These are phyloP conservation scores for Trichomalopsis sarcophagae DNA, from an alignment of 1,140 invertebrate genomes.

Conservation along the genomic window DNA sequence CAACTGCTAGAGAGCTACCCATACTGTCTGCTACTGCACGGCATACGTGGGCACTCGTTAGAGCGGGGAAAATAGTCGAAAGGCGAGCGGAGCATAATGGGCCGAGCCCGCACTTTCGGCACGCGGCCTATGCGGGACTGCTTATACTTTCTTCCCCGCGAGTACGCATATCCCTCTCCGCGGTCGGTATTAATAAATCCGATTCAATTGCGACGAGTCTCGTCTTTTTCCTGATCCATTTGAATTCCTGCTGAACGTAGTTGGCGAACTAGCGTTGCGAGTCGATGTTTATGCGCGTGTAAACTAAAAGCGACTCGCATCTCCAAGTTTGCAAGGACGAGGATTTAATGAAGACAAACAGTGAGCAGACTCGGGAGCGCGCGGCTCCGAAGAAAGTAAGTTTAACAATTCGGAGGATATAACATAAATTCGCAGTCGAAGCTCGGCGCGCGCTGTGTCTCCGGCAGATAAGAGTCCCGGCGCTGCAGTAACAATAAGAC, in stretches of 20 bases:
- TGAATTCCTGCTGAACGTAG: no score
- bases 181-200: not conserved
- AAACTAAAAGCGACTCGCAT: not conserved
- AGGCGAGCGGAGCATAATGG: constrained; percentile 19
- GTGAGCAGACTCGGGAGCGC: not conserved
- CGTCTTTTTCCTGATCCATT: not conserved
- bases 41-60: constrained; percentile 19
- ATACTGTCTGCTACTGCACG: not conserved
- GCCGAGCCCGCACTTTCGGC: not conserved
- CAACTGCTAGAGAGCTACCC: not conserved
- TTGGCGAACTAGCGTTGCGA: not conserved
- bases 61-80: constrained; percentile 23
- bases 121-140: not conserved
- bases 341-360: constrained; percentile 29
- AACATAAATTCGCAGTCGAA: constrained; percentile 25
- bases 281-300: not conserved
- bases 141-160: not conserved
- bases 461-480: not conserved
- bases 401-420: constrained; percentile 23
- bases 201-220: not conserved
- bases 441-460: not conserved
- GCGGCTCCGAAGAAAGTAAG: not conserved
- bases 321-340: not conserved
- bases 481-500: constrained; percentile 25
- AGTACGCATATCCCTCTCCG: not conserved